phyloP scores from a whole-genome alignment of 2,888 invertebrate genomes.

The Sesia bembeciformis region DNA sequence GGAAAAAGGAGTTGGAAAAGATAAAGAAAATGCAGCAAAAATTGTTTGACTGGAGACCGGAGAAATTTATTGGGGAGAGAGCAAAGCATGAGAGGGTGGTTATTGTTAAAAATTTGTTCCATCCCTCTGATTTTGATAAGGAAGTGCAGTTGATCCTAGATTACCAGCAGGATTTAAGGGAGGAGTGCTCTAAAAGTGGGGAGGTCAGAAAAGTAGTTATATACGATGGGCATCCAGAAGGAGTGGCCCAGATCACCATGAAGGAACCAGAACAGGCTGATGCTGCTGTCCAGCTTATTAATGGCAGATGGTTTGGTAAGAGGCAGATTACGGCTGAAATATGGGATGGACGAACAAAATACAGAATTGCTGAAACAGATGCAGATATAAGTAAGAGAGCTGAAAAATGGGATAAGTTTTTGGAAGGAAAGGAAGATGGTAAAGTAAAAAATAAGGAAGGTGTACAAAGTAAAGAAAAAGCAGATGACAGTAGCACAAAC shows the following conservation, averaged over 20 bases:
- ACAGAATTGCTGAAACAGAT: slow-evolving; percentile 92
- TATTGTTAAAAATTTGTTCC: slow-evolving; percentile 94
- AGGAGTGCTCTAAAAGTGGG: slow-evolving; percentile 93
- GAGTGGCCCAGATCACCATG: slow-evolving; percentile 94
- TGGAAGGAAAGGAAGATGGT: slow-evolving; percentile 75
- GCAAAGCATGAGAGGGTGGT: slow-evolving; percentile 92
- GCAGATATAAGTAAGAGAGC: slow-evolving; percentile 87
- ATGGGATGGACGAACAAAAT: slow-evolving; percentile 97
- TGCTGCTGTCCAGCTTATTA: slow-evolving; percentile 87
- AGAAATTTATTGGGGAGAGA: slow-evolving; percentile 89
- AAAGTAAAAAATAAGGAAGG: background rate
- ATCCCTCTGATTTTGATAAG: slow-evolving; percentile 89
- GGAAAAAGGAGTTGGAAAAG: slow-evolving; percentile 92
- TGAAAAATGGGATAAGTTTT: slow-evolving; percentile 89
- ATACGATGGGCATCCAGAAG: slow-evolving; percentile 95
- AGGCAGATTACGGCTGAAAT: slow-evolving; percentile 88
- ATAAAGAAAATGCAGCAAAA: slow-evolving; percentile 94
- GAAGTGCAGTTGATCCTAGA: slow-evolving; percentile 92
- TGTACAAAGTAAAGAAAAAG: background rate
- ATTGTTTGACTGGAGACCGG: slow-evolving; percentile 97
- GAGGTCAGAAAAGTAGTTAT: slow-evolving; percentile 92
- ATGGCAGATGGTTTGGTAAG: slow-evolving; percentile 93
- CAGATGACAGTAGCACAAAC: too few species aligned
- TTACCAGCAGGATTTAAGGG: slow-evolving; percentile 91
- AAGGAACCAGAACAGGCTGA: slow-evolving; percentile 93